Percentiles rank a stretch among this genome's conserved stretches.
Evolutionary conservation across 2,888 invertebrate genomes (phyloP).

Genomic region (Agrenia bidenticulata): DNA sequence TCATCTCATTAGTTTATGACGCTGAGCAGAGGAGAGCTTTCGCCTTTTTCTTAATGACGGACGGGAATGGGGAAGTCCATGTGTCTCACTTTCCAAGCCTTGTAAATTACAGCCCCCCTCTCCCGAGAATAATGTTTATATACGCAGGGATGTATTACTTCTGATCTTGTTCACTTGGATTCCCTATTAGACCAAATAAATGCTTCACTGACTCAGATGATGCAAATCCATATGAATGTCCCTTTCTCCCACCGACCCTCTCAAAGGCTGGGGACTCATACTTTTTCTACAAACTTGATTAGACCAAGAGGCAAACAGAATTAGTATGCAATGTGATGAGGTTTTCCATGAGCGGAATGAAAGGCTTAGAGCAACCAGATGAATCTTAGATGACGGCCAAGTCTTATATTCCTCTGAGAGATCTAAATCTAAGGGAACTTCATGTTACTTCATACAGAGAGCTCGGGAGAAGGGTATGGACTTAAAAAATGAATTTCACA

Average conservation of each 20-base stretch:
- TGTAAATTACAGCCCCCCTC: slow-evolving; percentile 2
- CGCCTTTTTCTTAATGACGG: slow-evolving; percentile 17
- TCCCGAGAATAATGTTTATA: background rate
- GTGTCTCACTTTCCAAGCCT: slow-evolving; percentile 11
- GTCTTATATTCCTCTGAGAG: slow-evolving; percentile 10
- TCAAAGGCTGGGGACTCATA: slow-evolving; percentile 14
- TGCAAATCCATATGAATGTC: slow-evolving; percentile 35
- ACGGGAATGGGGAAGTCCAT: slow-evolving; percentile 13
- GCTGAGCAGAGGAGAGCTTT: slow-evolving; percentile 14
- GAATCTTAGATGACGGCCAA: slow-evolving; percentile 8
- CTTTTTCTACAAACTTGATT: slow-evolving; percentile 47
- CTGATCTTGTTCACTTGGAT: slow-evolving; percentile 18
- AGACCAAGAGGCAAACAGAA: slow-evolving; percentile 51
- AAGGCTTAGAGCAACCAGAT: slow-evolving; percentile 4
- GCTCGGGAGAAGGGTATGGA: too few species aligned
- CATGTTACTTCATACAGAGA: too few species aligned
- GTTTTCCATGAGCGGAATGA: slow-evolving; percentile 44
- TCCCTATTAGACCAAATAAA: slow-evolving; percentile 22
- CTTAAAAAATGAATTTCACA: too few species aligned
- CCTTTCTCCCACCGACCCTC: too few species aligned
- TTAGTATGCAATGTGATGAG: slow-evolving; percentile 52
- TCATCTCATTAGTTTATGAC: slow-evolving; percentile 53
- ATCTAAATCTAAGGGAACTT: background rate
- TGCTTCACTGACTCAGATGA: slow-evolving; percentile 26
- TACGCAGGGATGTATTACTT: background rate